Base-by-base conservation (phyloP, 2,888 invertebrate genomes). In the Masnerella sp. region DNA sequence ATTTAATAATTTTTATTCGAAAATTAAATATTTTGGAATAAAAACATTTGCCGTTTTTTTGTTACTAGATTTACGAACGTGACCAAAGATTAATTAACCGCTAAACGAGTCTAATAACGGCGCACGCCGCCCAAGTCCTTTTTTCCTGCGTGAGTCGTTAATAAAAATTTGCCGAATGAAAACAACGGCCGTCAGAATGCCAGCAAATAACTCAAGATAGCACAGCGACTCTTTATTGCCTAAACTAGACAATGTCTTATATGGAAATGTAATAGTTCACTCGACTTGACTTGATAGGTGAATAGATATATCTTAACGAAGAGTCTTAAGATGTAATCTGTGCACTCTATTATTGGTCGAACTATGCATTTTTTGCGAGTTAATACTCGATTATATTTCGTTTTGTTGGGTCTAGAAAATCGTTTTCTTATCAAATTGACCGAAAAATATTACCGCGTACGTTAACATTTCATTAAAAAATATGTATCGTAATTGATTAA, bases 211-310 rank as follows among this genome's bases (percentile, higher is more conserved):
- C 14, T 17, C 25, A 2, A 34, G 47, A 65, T 65, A 43, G 5
- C 7, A 65, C 56, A 45, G 38, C 15, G 5, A 51, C 42, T 47
- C 56, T 65, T 65, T 47, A 65, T 56, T 65, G 56, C 47, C 43
- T 34, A 65, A 65, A 47, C 65, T 47, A 65, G 56, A 65, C 56
- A 56, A 56, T 40, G 56, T 32, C 56, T 65, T 40, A 56, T 47
- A 65, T 65, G 65, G 54, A 65, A 56, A 65, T 56, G 65, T 65
- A 65, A 65, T 65, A 47, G 45, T 65, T 65, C 54, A 65, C 54
- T 65, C 18, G 17, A 22, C 15, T 45, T 52, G 54, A 36, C 47
- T 40, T 56, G 65, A 65, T 65, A 47, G 40, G 56, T 47, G 65
- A 47, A 65, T 56, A 65, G 65, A 65, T 65, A 65, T 15, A 54